These are phyloP conservation scores for Panurus biarmicus DNA, from an alignment of 2,113 vertebrate species.

Conservation along the genomic window DNA sequence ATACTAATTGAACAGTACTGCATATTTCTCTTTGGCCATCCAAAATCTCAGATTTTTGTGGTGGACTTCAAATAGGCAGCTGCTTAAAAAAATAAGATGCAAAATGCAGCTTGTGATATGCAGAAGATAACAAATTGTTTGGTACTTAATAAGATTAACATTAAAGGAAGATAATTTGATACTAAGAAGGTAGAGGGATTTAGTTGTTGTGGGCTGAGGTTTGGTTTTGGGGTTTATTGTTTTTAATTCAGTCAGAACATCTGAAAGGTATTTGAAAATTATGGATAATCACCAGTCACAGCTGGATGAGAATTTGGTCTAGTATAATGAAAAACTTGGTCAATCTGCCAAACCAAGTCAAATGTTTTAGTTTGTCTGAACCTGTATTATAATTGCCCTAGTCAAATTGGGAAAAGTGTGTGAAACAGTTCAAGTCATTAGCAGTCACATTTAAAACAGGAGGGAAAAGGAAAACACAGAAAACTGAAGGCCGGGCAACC, in stretches of 20 bases:
- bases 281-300: neutral
- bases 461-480: neutral
- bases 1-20: neutral
- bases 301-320: neutral
- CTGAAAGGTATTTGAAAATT: neutral
- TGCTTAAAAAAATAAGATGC: neutral
- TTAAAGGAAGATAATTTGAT: neutral
- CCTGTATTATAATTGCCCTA: neutral
- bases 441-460: neutral
- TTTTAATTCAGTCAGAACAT: neutral
- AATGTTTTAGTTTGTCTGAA: neutral
- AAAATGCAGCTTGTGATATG: neutral
- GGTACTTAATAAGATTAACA: neutral
- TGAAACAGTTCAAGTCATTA: neutral
- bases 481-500: neutral
- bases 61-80: neutral
- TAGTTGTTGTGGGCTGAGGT: neutral
- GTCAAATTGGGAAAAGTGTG: neutral
- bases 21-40: neutral
- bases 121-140: neutral
- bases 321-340: neutral
- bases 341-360: neutral
- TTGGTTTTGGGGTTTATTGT: neutral
- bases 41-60: neutral
- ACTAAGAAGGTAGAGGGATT: neutral